Evolutionary conservation across 2,113 vertebrate genomes (phyloP), one percentile per base, ranked within the genome.

Genomic region (Forbesichthys agassizii): DNA sequence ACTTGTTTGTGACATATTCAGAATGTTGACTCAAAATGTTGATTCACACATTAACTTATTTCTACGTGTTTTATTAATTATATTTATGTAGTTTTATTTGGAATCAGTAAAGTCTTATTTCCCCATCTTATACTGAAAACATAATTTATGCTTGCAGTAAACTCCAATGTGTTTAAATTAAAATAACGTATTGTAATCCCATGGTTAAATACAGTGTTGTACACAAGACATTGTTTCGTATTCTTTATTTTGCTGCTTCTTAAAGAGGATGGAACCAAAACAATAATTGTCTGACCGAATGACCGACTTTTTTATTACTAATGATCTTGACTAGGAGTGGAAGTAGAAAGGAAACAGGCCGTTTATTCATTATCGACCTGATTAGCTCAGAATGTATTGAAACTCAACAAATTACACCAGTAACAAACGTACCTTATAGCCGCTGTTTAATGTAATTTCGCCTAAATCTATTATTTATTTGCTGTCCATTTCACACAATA

Each of bases 101-200:
- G 66, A 20, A 62, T 61, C n/a, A 68, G 68, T 66, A 73, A 80
- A 80, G 72, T 65, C 79, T 82, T 42, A 42, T 63, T 80, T 71
- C 71, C 33, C 33, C 74, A 83, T 27, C 73, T 66, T 80, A 61
- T 77, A 61, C 71, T 80, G 36, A 80, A 79, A 61, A 87, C 57
- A 66, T 78, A 11, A 51, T 62, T 61, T 53, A 18, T 79, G 72
- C 81, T 62, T 67, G 62, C 68, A 67, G 48, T 64, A 69, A 83
- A 46, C 68, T 73, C 78, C 74, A 82, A 82, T 88, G 69, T 91
- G 92, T 93, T 92, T 92, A 91, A 89, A 92, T 90, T 91, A 91
- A 89, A 92, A 82, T 89, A 89, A 91, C 85, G 92, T 91, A 93
- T 93, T 82, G 68, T 86, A 71, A 27, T 73, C 60, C 48, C 33